Conservation (phyloP, 2,113 vertebrate species). For the Upupa epops region DNA sequence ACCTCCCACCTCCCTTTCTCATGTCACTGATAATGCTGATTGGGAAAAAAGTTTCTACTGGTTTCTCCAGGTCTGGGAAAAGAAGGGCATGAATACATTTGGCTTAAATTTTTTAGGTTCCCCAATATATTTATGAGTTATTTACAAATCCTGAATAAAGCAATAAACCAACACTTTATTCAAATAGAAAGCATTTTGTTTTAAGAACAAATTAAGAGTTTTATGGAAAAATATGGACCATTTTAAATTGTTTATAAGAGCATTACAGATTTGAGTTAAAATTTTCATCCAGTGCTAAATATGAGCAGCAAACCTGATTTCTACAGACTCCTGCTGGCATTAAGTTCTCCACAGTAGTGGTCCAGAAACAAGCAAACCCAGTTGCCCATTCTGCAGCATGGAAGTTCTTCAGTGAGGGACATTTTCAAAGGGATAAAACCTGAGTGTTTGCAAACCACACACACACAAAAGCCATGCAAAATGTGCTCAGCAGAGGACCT, state of each 20-base stretch:
- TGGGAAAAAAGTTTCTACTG: background rate
- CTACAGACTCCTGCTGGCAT: background rate
- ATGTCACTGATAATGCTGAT: background rate
- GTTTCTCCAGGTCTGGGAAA: background rate
- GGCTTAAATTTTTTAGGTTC: background rate
- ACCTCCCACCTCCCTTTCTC: background rate
- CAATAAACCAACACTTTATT: background rate
- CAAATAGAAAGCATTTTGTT: background rate
- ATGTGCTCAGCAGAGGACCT: background rate
- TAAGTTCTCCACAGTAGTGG: background rate
- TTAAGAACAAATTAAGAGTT: background rate
- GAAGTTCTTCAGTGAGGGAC: background rate
- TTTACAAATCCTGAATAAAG: background rate
- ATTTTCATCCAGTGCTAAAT: background rate
- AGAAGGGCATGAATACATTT: background rate
- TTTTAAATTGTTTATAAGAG: background rate
- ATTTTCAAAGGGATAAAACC: background rate
- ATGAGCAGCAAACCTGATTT: background rate
- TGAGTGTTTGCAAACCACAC: background rate
- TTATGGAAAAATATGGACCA: background rate
- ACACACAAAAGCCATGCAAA: background rate
- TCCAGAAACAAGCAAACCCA: background rate
- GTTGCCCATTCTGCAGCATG: background rate
- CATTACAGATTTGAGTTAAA: background rate
- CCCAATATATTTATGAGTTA: background rate